Conservation (phyloP, 30 jellyfish, hydroid and myxozoan genomes). For the Mastigias papua region DNA sequence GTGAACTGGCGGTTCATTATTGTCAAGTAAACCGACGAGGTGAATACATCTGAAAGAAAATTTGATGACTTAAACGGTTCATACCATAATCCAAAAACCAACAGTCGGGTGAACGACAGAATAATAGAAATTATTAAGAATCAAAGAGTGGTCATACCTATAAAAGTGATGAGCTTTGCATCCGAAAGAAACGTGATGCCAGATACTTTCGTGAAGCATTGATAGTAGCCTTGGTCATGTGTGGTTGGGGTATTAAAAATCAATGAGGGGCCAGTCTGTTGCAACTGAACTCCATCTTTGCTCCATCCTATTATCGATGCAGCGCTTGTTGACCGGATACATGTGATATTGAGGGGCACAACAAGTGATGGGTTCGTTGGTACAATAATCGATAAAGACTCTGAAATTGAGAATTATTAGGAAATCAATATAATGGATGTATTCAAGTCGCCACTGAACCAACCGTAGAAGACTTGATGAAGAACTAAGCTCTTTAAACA, state of each 20-base stretch:
- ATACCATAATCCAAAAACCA: too few species aligned
- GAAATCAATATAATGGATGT: not conserved
- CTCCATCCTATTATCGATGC: constrained; percentile 25
- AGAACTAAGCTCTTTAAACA: not conserved
- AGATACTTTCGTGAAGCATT: not conserved
- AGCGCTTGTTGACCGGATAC: not conserved
- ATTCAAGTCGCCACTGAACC: not conserved
- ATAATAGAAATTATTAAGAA: not conserved
- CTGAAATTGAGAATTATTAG: not conserved
- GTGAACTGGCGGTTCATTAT: constrained; percentile 21
- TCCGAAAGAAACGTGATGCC: constrained; percentile 3
- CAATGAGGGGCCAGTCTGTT: constrained; percentile 8
- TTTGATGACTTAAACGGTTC: too few species aligned
- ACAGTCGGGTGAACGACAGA: not conserved
- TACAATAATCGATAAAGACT: not conserved
- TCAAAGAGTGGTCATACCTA: constrained; percentile 13
- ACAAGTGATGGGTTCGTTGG: not conserved
- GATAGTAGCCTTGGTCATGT: constrained; percentile 43
- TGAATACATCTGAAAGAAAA: constrained; percentile 22
- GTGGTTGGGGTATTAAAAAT: not conserved
- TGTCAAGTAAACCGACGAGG: constrained; percentile 12
- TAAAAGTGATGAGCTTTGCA: constrained; percentile 5
- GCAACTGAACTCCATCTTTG: constrained; percentile 36
- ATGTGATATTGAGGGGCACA: constrained; percentile 17
- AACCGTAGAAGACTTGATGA: not conserved